Percentiles rank a stretch among this genome's conserved stretches.
Evolutionary conservation across 2,113 vertebrate species (phyloP).

Genomic region (Actenoides lindsayi): DNA sequence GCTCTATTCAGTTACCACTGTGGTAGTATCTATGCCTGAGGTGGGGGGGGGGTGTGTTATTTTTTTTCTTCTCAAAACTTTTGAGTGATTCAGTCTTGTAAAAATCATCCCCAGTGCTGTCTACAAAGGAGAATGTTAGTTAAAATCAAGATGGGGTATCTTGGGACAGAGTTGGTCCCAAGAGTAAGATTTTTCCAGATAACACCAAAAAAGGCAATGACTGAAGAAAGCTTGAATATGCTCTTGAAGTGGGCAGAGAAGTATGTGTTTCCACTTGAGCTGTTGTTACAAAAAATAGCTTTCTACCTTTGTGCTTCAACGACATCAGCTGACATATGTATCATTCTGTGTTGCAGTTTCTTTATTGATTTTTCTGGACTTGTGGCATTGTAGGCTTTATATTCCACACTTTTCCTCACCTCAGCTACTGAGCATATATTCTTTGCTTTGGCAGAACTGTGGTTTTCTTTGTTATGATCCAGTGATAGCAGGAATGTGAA

Average conservation of each 20-base stretch:
- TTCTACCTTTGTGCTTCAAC: constrained; percentile 2
- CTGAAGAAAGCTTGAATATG: neutral
- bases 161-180: neutral
- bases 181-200: neutral
- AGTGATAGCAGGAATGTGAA: neutral
- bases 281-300: neutral
- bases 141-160: neutral
- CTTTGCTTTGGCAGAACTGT: neutral
- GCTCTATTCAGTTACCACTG: neutral
- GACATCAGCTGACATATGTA: neutral
- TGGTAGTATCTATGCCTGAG: neutral
- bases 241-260: neutral
- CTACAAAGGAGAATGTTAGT: neutral
- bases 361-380: constrained; percentile 26
- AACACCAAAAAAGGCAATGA: neutral
- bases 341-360: neutral
- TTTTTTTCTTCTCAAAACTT: neutral
- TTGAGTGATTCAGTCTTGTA: neutral
- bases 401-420: neutral
- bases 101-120: neutral
- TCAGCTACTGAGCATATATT: neutral
- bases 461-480: constrained; percentile 29
- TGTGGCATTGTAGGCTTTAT: neutral
- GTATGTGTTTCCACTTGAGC: neutral
- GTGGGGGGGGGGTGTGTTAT: too few relatives aligned